Conservation (phyloP, 1,140 invertebrate genomes). For the Cydia pomonella region DNA sequence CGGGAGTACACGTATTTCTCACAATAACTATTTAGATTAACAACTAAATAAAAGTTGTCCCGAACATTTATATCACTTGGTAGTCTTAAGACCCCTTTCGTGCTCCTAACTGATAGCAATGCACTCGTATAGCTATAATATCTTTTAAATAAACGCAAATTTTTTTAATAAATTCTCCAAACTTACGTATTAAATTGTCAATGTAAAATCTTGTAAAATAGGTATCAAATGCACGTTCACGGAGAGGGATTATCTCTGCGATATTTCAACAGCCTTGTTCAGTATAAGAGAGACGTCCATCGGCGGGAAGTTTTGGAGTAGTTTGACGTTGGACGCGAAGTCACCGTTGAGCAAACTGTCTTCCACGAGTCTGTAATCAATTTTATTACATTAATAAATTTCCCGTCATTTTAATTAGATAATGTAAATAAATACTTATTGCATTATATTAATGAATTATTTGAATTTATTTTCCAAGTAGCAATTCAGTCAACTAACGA, state of each 20-base stretch:
- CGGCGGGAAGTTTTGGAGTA: slow-evolving; percentile 83
- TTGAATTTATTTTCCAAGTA: no score
- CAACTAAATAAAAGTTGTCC: no score
- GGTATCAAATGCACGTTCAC: background rate
- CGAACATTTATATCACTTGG: no score
- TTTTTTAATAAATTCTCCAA: slow-evolving; percentile 10
- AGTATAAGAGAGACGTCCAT: slow-evolving; percentile 71
- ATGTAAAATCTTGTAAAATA: slow-evolving; percentile 17
- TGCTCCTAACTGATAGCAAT: no score
- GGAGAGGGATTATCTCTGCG: background rate
- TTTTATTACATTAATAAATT: background rate
- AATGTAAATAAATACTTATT: background rate
- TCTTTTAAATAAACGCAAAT: background rate
- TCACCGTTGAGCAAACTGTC: slow-evolving; percentile 91
- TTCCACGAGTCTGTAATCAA: slow-evolving; percentile 86
- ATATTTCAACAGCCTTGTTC: slow-evolving; percentile 51
- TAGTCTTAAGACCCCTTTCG: no score
- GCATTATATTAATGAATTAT: background rate
- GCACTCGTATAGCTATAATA: background rate
- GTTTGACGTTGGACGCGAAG: slow-evolving; percentile 95
- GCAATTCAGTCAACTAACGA: no score
- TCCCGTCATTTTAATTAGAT: slow-evolving; percentile 28
- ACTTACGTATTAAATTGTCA: slow-evolving; percentile 23
- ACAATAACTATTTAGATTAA: no score
- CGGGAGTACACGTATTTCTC: no score